Percentiles rank a stretch among this genome's conserved stretches.
These are phyloP conservation scores for Lypha dubia DNA, from an alignment of 2,888 invertebrate genomes.

Conservation along the genomic window DNA sequence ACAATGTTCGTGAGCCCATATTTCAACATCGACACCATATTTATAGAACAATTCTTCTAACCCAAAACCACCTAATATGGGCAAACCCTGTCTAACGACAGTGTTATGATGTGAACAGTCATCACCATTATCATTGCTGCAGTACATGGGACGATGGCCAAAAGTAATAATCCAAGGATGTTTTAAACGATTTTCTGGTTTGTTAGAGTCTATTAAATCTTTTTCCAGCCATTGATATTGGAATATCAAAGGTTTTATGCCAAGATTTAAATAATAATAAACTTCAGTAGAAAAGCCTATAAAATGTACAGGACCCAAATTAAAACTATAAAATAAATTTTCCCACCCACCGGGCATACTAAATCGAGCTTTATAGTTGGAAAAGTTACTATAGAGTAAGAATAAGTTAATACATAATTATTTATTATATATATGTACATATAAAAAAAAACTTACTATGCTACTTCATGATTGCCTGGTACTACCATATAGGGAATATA, in stretches of 20 bases:
- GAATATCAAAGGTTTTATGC: constrained; percentile 89
- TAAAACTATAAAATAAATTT: constrained; percentile 92
- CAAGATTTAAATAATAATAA: constrained; percentile 96
- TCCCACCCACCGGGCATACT: constrained; percentile 92
- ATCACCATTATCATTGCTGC: constrained; percentile 91
- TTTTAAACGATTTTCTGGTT: constrained; percentile 88
- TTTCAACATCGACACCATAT: constrained; percentile 95
- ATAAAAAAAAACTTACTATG: constrained; percentile 86
- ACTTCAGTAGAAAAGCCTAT: constrained; percentile 96
- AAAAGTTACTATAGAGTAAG: constrained; percentile 91
- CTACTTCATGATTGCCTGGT: constrained; percentile 95
- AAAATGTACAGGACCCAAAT: constrained; percentile 95
- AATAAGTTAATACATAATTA: constrained; percentile 60
- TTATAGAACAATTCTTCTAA: constrained; percentile 94
- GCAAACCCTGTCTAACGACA: constrained; percentile 87
- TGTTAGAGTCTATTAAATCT: constrained; percentile 90
- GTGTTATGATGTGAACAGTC: constrained; percentile 90
- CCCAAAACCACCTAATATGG: constrained; percentile 86
- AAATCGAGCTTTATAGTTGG: constrained; percentile 95
- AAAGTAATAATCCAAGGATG: constrained; percentile 93
- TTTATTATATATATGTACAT: constrained; percentile 1
- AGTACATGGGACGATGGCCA: constrained; percentile 96
- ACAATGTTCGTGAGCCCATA: constrained; percentile 99
- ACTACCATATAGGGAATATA: constrained; percentile 96
- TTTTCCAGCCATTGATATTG: constrained; percentile 94